Evolutionary conservation across 1,140 invertebrate genomes (phyloP).

Genomic region (Sipha flava): DNA sequence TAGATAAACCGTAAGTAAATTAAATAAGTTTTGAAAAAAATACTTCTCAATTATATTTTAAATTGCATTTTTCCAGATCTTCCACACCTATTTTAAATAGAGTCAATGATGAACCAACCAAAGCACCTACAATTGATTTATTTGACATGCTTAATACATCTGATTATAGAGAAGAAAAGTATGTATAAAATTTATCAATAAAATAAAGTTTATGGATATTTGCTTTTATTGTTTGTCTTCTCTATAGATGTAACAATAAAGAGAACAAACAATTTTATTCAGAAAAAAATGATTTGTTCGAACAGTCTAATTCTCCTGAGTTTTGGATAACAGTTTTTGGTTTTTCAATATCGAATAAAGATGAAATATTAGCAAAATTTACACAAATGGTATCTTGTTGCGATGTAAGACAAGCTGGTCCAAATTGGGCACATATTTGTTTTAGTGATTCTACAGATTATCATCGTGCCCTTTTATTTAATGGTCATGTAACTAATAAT

Average conservation of each 20-base stretch:
- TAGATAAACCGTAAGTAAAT: neutral
- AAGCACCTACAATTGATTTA: slow-evolving; percentile 20
- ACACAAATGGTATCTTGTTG: slow-evolving; percentile 2
- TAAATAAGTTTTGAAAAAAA: neutral
- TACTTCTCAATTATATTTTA: neutral
- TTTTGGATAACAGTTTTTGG: slow-evolving; percentile 23
- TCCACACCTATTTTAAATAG: slow-evolving; percentile 23
- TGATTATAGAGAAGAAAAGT: slow-evolving; percentile 15
- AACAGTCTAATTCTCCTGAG: neutral
- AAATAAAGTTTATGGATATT: too few relatives aligned
- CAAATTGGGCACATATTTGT: slow-evolving; percentile 30
- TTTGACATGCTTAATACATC: slow-evolving; percentile 8
- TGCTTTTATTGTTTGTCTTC: neutral
- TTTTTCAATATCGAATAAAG: slow-evolving; percentile 11
- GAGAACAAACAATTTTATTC: slow-evolving; percentile 29
- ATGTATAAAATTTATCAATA: too few relatives aligned
- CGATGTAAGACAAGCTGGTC: slow-evolving; percentile 17
- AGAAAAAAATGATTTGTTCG: neutral
- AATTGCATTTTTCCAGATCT: neutral
- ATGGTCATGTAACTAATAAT: slow-evolving; percentile 23
- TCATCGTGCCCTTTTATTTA: slow-evolving; percentile 20
- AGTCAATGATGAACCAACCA: slow-evolving; percentile 6
- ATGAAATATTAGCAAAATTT: slow-evolving; percentile 27
- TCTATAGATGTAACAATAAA: slow-evolving; percentile 13
- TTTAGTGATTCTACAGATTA: slow-evolving; percentile 21